phyloP scores from a whole-genome alignment of 2,113 vertebrate species.

The Thunnus maccoyii region DNA sequence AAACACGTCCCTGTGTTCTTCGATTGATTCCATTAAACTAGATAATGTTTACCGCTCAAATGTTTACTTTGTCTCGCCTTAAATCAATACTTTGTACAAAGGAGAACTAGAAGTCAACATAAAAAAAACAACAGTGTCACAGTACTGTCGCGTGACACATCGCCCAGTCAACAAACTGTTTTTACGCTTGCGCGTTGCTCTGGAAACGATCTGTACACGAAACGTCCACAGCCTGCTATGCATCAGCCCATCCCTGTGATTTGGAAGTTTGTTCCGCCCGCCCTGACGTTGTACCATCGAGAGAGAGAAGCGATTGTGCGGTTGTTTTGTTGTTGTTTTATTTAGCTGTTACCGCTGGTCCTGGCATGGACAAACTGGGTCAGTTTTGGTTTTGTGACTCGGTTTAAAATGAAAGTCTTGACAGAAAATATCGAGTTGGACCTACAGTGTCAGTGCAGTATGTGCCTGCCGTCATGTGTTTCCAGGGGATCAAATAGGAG shows the following conservation, averaged over 20 bases:
- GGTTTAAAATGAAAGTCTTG: not conserved
- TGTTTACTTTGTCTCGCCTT: constrained; percentile 6
- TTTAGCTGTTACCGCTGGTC: not conserved
- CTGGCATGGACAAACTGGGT: not conserved
- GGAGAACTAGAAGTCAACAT: constrained; percentile 72
- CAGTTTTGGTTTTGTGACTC: not conserved
- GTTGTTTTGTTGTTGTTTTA: not conserved
- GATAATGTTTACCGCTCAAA: not conserved
- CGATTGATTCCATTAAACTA: constrained; percentile 43
- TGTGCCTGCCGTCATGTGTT: constrained; percentile 44
- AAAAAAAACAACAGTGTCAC: constrained; percentile 71
- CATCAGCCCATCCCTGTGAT: constrained; percentile 32
- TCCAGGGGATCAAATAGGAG: constrained; percentile 58
- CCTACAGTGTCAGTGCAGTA: rapidly evolving
- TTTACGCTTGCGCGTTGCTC: constrained; percentile 16
- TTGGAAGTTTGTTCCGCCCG: constrained; percentile 2
- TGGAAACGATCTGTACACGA: constrained; percentile 49
- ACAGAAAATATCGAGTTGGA: not conserved
- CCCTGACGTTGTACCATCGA: not conserved
- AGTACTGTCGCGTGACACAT: constrained; percentile 81
- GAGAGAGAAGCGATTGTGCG: constrained; percentile 49
- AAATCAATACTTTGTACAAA: constrained; percentile 40
- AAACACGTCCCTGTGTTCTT: constrained; percentile 22
- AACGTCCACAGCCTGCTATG: not conserved
- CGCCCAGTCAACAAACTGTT: constrained; percentile 41